A percentile compares a stretch with the other conserved stretches of the same genome.
phyloP scores from a whole-genome alignment of 2,113 vertebrate species.

The Oncorhynchus clarkii region DNA sequence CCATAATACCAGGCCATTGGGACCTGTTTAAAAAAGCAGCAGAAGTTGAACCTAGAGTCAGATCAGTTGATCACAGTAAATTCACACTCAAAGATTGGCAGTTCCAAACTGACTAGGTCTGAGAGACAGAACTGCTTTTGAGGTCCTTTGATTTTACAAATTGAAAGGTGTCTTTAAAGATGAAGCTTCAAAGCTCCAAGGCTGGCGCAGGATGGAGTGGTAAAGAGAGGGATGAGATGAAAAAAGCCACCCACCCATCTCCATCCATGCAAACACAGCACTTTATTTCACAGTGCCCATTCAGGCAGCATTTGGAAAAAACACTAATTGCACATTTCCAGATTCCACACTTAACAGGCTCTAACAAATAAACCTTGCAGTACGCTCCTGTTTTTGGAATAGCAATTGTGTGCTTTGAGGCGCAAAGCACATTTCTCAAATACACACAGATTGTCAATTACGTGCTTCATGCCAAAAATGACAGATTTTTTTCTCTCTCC shows the following conservation, averaged over 20 bases:
- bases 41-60: conserved; percentile 45
- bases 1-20: conserved; percentile 5
- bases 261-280: conserved; percentile 8
- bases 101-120: conserved; percentile 54
- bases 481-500: conserved; percentile 31
- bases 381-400: conserved; percentile 2
- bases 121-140: conserved; percentile 47
- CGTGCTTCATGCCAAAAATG: conserved; percentile 18
- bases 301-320: conserved; percentile 20
- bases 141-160: conserved; percentile 66
- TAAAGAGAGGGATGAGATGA: conserved; percentile 29
- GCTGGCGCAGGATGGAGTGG: conserved; percentile 32
- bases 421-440: conserved; percentile 12
- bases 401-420: background rate
- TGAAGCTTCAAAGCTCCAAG: conserved; percentile 51
- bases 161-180: conserved; percentile 68
- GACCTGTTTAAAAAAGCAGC: conserved; percentile 39
- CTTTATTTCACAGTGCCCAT: conserved; percentile 15
- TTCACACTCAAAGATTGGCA: conserved; percentile 55
- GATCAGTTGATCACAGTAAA: conserved; percentile 55
- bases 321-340: conserved; percentile 23
- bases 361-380: conserved; percentile 8
- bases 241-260: conserved; percentile 7
- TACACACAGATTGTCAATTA: conserved; percentile 13
- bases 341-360: conserved; percentile 13